Base-by-base conservation (phyloP, 2,888 invertebrate genomes). In the Philhelius pedissequus region DNA sequence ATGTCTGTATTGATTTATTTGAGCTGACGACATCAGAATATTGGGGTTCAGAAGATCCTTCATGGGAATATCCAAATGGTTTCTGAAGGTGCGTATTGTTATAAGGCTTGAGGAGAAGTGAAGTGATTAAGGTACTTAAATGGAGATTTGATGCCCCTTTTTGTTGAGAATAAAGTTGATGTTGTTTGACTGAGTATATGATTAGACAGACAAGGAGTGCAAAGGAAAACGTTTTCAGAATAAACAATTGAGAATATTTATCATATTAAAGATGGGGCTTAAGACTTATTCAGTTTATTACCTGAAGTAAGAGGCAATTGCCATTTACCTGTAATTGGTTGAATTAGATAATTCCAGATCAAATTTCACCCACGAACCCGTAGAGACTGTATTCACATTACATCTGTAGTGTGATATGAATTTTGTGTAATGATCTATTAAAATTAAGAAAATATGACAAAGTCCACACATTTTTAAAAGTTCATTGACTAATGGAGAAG, bases 1-100 rank as follows among this genome's bases (percentile, higher is more conserved):
- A 64, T 74, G 69, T 69, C 64, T 54, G 80, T 71, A 75, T 80
- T 84, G 84, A 84, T 84, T 84, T 80, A 84, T 80, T 80, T 71
- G 50, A 68, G 83, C 83, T 83, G 83, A 83, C 79, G 83, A 83
- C 79, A 83, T 50, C 43, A 38, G 56, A 54, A 77, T n/a, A n/a
- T 64, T 54, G 68, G 50, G 56, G 40, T 54, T 74, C 48, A 45
- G 30, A 43, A 43, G 7, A 62, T 18, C 15, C n/a, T n/a, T 18
- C 1, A 18, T 40, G 43, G 48, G 54, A 32, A 56, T 52, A 18
- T 68, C 30, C 66, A 60, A 80, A 70, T 76, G 70, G 40, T 70
- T 54, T 75, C 58, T 56, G 68, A 60, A 66, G 58, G 69, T 70
- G 70, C 30, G 11, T 58, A 64, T 15, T 56, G 56, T 64, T 30